These are phyloP conservation scores for Thera britannica DNA, from an alignment of 2,888 invertebrate genomes.

Conservation along the genomic window DNA sequence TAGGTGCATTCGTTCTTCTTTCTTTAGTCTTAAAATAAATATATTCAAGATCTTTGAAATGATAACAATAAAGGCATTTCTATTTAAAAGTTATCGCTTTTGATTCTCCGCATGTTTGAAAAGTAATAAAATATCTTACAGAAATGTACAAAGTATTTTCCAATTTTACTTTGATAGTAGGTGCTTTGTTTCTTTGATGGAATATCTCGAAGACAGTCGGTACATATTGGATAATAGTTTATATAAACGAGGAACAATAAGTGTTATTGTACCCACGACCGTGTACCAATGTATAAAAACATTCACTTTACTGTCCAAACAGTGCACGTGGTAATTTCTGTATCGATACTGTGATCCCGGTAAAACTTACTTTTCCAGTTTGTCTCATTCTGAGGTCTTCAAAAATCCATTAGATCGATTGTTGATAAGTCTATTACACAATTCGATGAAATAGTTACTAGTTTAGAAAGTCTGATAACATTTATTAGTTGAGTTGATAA, in stretches of 20 bases:
- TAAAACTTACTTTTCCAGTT: slow-evolving; percentile 33
- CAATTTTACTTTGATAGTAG: too few relatives aligned
- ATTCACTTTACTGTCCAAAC: slow-evolving; percentile 40
- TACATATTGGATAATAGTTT: slow-evolving; percentile 46
- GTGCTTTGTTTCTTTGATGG: too few relatives aligned
- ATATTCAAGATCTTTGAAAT: too few relatives aligned
- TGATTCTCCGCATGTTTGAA: too few relatives aligned
- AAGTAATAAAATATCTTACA: too few relatives aligned
- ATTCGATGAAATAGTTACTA: slow-evolving; percentile 29
- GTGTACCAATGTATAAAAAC: slow-evolving; percentile 49
- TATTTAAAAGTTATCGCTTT: background rate
- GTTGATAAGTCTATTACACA: slow-evolving; percentile 19
- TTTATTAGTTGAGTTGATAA: too few relatives aligned
- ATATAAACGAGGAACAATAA: slow-evolving; percentile 56
- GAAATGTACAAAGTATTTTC: too few relatives aligned
- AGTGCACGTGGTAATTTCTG: slow-evolving; percentile 40
- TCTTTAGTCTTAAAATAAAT: background rate
- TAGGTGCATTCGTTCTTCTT: slow-evolving; percentile 5
- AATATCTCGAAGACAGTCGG: slow-evolving; percentile 1
- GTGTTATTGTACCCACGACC: slow-evolving; percentile 57
- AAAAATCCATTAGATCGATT: slow-evolving; percentile 25
- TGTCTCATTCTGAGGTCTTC: slow-evolving; percentile 9
- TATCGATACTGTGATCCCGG: slow-evolving; percentile 25
- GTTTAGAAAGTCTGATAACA: background rate
- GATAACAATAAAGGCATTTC: background rate